Base-by-base conservation (phyloP, 2,888 invertebrate species). In the Nebria brevicollis region DNA sequence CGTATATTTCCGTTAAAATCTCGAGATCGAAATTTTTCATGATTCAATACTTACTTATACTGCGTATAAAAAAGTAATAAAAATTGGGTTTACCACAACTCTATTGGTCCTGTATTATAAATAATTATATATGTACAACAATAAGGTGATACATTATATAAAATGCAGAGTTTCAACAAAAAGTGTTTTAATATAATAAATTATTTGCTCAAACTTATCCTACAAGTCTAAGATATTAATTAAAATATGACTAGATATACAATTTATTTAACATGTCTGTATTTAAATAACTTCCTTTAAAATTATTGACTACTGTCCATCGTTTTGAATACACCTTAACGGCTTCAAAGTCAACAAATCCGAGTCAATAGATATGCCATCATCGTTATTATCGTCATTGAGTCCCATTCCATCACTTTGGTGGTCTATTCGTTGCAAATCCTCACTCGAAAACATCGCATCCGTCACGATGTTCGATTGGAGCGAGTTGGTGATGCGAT, bases 341-440 rank as follows among this genome's bases (percentile, higher is more conserved):
- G 89, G 88, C 83, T 89, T 89, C 77, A 89, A 84, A 0, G 89
- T 89, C 54, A 89, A 84, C 79, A 89, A 84, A 84, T 89, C 89
- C 0, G 89, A 87, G 85, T 89, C 89, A 64, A 89, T 89, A 2
- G 86, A 86, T 54, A 89, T 88, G 68, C 88, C 87, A 34, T 85
- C 83, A 1, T 25, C 74, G 75, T 84, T 84, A 7, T 74, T 77
- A 13, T 82, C 13, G 86, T 85, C 66, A 86, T 84, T 84, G 7
- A 82, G 84, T 0, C 84, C 85, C 64, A 87, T 85, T 43, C 85
- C 82, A 68, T 85, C 85, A 6, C 81, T 82, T 75, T 85, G 82
- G 72, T 86, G 87, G 34, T 86, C 87, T 34, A 83, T 85, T 42
- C 87, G 84, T 64, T 87, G 84, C 66, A 87, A 87, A 42, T 85